These are phyloP conservation scores for Propsilocerus akamusi DNA, from an alignment of 1,140 invertebrate genomes.

Conservation along the genomic window DNA sequence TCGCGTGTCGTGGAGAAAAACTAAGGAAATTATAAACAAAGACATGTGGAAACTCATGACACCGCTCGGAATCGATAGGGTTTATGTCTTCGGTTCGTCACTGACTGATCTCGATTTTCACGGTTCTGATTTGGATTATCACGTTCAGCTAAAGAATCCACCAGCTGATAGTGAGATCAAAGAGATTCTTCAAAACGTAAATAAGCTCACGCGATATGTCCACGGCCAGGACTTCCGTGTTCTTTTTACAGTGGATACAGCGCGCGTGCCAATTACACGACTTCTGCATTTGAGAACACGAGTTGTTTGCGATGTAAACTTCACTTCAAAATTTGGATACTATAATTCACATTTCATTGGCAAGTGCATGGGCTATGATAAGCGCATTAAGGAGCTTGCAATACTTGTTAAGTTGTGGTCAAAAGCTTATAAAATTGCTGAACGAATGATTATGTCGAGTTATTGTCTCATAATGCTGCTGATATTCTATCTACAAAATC, in stretches of 20 bases:
- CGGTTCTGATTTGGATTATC: neutral
- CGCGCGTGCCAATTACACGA: neutral
- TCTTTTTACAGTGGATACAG: neutral
- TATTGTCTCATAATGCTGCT: neutral
- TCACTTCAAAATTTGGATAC: neutral
- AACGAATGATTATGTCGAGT: neutral
- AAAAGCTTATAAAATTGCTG: neutral
- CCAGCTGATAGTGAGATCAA: neutral
- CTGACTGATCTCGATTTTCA: neutral
- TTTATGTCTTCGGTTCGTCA: neutral
- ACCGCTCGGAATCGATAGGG: neutral
- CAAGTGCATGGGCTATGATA: neutral
- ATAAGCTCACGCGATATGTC: neutral
- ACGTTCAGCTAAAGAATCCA: neutral
- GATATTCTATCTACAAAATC: neutral
- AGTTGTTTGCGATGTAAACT: neutral
- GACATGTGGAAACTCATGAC: neutral
- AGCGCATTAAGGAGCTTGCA: neutral
- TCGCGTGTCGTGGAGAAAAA: neutral
- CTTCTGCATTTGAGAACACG: neutral
- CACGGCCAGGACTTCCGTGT: neutral
- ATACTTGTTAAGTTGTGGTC: neutral
- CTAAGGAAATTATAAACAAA: neutral
- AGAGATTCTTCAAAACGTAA: neutral
- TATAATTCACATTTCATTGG: neutral